Evolutionary conservation across 2,888 invertebrate species (phyloP).

Genomic region (Colletes collaris): DNA sequence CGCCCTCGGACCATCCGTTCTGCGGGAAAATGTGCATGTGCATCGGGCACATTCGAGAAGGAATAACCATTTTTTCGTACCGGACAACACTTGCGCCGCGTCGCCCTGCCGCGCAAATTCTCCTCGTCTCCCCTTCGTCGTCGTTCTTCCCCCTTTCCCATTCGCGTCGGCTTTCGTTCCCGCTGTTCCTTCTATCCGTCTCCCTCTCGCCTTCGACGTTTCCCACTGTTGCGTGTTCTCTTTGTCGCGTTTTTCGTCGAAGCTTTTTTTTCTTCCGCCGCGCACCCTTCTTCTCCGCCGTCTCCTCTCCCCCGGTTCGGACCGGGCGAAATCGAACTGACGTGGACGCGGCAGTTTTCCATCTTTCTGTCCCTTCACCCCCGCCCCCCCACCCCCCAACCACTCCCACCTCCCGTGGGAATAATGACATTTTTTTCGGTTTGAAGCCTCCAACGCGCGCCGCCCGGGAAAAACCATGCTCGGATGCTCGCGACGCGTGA

Average conservation of each 20-base stretch:
- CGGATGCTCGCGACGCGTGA: slow-evolving; percentile 6
- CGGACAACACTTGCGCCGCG: slow-evolving; percentile 74
- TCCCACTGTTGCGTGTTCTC: slow-evolving; percentile 1
- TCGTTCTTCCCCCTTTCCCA: not conserved
- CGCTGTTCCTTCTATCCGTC: slow-evolving; percentile 3
- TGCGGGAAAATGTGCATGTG: slow-evolving; percentile 76
- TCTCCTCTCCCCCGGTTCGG: slow-evolving; percentile 45
- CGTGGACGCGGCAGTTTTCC: slow-evolving; percentile 72
- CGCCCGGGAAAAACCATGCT: slow-evolving; percentile 14
- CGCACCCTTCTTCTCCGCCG: slow-evolving; percentile 52
- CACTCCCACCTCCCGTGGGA: slow-evolving; percentile 51
- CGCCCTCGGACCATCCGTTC: slow-evolving; percentile 70
- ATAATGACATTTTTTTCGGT: slow-evolving; percentile 68
- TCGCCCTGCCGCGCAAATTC: slow-evolving; percentile 60
- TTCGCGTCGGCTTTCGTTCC: not conserved
- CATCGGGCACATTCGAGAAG: slow-evolving; percentile 77
- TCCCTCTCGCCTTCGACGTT: not conserved
- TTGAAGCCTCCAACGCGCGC: slow-evolving; percentile 52
- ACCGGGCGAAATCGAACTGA: slow-evolving; percentile 70
- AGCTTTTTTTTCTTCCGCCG: slow-evolving; percentile 30
- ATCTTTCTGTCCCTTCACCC: slow-evolving; percentile 62
- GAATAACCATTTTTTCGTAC: slow-evolving; percentile 78
- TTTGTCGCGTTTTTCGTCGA: slow-evolving; percentile 56
- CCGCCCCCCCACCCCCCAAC: slow-evolving; percentile 12
- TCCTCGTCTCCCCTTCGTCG: slow-evolving; percentile 53